These are phyloP conservation scores for Nannoperca australis DNA, from an alignment of 2,797 vertebrate genomes.

Conservation along the genomic window DNA sequence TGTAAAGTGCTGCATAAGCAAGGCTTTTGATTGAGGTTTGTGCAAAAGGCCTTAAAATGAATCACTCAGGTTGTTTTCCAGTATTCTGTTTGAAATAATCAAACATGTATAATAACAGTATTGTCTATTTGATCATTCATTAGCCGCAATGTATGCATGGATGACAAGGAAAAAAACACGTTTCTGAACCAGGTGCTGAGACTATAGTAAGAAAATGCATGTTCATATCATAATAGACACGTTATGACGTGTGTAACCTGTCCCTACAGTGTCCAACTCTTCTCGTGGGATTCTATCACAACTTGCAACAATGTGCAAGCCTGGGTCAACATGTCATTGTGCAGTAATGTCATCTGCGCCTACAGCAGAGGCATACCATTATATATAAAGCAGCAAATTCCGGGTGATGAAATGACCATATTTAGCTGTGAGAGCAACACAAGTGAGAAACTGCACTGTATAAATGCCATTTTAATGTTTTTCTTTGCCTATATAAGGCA, in stretches of 20 bases:
- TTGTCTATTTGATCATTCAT: neutral
- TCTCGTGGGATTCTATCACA: neutral
- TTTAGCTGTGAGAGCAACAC: neutral
- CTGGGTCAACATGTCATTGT: neutral
- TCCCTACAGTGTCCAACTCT: neutral
- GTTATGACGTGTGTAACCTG: neutral
- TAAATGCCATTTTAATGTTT: too few species aligned
- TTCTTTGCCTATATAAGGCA: too few species aligned
- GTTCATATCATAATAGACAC: too few species aligned
- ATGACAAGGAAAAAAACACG: neutral
- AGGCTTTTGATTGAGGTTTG: conserved; percentile 9
- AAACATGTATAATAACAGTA: neutral
- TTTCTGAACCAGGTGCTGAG: neutral
- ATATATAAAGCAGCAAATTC: neutral
- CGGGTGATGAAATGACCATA: neutral
- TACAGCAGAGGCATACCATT: neutral
- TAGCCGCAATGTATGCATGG: neutral
- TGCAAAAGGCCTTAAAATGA: neutral
- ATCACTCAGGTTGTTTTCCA: neutral
- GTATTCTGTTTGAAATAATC: neutral
- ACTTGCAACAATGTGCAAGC: conserved; percentile 12
- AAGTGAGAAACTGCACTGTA: neutral
- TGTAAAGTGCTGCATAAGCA: conserved; percentile 6
- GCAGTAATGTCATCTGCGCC: neutral
- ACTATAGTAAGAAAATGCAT: conserved; percentile 11